Conservation (phyloP, 53 echinoderm and acorn worm genomes). For the Holothuria leucospilota region DNA sequence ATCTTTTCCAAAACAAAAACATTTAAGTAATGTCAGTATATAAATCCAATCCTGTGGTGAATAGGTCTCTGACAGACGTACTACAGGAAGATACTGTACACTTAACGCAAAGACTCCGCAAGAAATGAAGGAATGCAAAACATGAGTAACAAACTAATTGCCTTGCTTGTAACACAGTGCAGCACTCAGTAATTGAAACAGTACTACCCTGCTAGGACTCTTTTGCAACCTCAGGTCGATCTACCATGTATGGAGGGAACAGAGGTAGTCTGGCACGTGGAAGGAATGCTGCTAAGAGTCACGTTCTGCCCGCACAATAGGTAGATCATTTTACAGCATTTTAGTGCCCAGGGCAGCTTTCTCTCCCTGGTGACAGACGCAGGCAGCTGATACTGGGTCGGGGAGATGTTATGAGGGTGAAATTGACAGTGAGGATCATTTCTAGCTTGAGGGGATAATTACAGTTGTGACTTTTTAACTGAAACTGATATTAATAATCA, state of each 20-base stretch:
- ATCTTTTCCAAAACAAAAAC: too few relatives aligned
- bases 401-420: conserved; percentile 1
- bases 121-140: too few relatives aligned
- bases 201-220: not conserved
- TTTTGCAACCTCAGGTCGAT: conserved; percentile 1
- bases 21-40: too few relatives aligned
- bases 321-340: conserved; percentile 21
- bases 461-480: conserved; percentile 9
- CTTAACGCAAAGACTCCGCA: too few relatives aligned
- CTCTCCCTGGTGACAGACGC: conserved; percentile 8
- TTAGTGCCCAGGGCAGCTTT: not conserved
- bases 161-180: too few relatives aligned
- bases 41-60: too few relatives aligned
- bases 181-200: not conserved
- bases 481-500: conserved; percentile 23
- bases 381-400: conserved; percentile 7
- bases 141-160: too few relatives aligned
- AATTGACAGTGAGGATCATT: conserved; percentile 6
- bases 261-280: conserved; percentile 13
- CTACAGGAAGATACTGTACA: too few relatives aligned
- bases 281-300: conserved; percentile 17
- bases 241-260: conserved; percentile 39
- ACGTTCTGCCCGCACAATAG: conserved; percentile 25
- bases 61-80: too few relatives aligned
- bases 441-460: conserved; percentile 37